Conservation (phyloP, 2,888 invertebrate species). For the Pseudeuparius sepicola region DNA sequence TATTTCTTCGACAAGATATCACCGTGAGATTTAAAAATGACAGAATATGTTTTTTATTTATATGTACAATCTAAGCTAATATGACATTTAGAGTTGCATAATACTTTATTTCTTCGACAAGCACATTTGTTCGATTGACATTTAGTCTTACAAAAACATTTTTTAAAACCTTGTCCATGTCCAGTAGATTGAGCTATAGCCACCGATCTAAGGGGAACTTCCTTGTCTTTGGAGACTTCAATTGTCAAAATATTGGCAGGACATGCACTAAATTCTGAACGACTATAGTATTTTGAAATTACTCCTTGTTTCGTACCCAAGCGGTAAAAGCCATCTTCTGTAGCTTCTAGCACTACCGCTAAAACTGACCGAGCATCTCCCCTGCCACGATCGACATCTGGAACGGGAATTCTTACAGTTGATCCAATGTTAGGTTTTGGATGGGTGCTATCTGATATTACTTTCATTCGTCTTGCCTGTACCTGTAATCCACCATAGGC, state of each 20-base stretch:
- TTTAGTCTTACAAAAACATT: too few species aligned
- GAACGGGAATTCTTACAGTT: constrained; percentile 19
- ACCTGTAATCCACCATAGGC: constrained; percentile 16
- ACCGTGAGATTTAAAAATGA: constrained; percentile 5
- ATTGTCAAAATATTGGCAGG: too few species aligned
- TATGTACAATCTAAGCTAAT: constrained; percentile 8
- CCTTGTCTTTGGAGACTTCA: constrained; percentile 14
- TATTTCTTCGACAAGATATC: constrained; percentile 6
- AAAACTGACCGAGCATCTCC: constrained; percentile 21
- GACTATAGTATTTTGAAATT: constrained; percentile 15
- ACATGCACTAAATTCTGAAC: constrained; percentile 17
- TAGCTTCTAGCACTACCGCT: constrained; percentile 19
- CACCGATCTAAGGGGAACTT: constrained; percentile 14
- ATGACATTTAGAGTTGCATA: constrained; percentile 9
- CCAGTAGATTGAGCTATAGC: constrained; percentile 14
- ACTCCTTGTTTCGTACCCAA: constrained; percentile 19
- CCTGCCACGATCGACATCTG: constrained; percentile 20
- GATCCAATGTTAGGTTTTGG: constrained; percentile 16
- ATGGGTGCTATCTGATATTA: constrained; percentile 18
- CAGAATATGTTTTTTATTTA: constrained; percentile 10
- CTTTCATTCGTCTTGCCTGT: constrained; percentile 20
- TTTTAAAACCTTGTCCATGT: constrained; percentile 12
- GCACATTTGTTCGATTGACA: constrained; percentile 9
- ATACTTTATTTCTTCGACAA: constrained; percentile 8
- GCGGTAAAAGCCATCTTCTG: constrained; percentile 20